These are phyloP conservation scores for Chymomyza amoena DNA, from an alignment of 2,888 invertebrate genomes.

Conservation along the genomic window DNA sequence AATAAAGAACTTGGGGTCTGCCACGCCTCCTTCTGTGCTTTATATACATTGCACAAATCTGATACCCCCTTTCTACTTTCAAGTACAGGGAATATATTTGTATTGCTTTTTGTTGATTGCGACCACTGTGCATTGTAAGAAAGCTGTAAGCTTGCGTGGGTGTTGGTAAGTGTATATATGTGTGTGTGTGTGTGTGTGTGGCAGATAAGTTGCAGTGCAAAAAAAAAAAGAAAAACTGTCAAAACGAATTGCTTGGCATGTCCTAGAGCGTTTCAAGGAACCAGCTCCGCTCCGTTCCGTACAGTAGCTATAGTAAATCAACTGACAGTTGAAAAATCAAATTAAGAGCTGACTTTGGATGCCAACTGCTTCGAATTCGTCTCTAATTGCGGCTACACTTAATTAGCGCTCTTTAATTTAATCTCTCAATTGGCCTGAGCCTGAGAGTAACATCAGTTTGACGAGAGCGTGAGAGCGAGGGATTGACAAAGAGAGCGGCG, in stretches of 20 bases:
- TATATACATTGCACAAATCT: too few species aligned
- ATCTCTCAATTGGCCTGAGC: constrained; percentile 7
- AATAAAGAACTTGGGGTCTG: too few species aligned
- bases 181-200: neutral
- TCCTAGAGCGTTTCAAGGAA: neutral
- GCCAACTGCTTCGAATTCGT: too few species aligned
- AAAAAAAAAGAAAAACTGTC: neutral
- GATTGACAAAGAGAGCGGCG: neutral
- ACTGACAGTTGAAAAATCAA: neutral
- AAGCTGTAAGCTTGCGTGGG: too few species aligned
- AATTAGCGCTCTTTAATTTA: constrained; percentile 22
- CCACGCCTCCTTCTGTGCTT: too few species aligned
- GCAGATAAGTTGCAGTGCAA: neutral
- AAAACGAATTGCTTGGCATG: neutral
- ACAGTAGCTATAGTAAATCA: too few species aligned
- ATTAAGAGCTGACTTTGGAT: neutral
- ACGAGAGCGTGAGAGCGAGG: neutral
- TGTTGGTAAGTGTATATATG: neutral
- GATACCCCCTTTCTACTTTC: too few species aligned
- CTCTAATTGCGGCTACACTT: neutral
- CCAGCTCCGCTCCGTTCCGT: neutral
- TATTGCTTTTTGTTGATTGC: too few species aligned
- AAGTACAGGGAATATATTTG: too few species aligned
- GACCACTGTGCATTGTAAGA: too few species aligned
- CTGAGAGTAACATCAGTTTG: neutral